Evolutionary conservation across 2,888 invertebrate species (phyloP).

Genomic region (Drosophila barbarae): DNA sequence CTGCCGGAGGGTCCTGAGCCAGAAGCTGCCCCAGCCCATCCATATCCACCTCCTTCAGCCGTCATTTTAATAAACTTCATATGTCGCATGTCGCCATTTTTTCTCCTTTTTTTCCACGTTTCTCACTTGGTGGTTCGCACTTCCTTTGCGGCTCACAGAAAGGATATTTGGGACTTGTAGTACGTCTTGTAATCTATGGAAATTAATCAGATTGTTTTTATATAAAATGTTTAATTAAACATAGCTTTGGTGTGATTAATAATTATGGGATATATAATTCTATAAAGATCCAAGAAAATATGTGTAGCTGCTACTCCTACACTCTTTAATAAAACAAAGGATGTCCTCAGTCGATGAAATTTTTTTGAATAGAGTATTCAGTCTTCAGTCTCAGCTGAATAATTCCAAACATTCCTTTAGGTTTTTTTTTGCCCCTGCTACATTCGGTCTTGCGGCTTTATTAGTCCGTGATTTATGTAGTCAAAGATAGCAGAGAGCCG

Average conservation of each 20-base stretch:
- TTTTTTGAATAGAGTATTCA: constrained; percentile 5
- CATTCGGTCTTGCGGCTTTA: constrained; percentile 76
- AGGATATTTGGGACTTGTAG: neutral
- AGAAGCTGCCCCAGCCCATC: neutral
- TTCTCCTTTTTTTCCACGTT: constrained; percentile 52
- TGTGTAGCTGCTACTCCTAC: neutral
- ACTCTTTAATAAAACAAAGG: no score
- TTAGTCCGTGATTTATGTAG: constrained; percentile 77
- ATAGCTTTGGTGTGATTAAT: neutral
- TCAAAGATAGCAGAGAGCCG: constrained; percentile 70
- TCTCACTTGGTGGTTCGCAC: constrained; percentile 28
- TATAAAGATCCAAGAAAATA: no score
- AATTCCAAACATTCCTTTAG: neutral
- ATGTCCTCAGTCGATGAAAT: neutral
- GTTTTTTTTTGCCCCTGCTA: constrained; percentile 24
- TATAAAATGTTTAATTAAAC: neutral
- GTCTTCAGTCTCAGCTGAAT: neutral
- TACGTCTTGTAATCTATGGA: neutral
- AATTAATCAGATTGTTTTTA: neutral
- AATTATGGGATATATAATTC: no score
- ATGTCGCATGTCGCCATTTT: constrained; percentile 77
- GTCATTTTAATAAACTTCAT: constrained; percentile 77
- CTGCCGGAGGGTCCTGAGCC: constrained; percentile 7
- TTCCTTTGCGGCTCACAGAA: constrained; percentile 4
- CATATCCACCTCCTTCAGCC: constrained; percentile 33